These are phyloP conservation scores for Malurus elegans DNA, from an alignment of 2,113 vertebrate genomes.

Conservation along the genomic window DNA sequence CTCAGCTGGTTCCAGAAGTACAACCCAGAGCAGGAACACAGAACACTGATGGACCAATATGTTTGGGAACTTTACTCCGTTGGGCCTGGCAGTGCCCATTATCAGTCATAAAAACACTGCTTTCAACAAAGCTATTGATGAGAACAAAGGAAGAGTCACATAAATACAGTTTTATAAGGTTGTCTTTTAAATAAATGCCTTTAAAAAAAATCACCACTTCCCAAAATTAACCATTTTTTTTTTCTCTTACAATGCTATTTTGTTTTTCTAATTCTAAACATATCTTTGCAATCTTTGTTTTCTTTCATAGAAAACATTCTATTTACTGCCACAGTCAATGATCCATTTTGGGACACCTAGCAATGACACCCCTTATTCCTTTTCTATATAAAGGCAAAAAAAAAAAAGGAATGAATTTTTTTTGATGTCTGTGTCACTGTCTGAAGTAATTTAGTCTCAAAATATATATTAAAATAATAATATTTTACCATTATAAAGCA, in stretches of 20 bases:
- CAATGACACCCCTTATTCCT: background rate
- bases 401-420: background rate
- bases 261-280: background rate
- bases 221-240: background rate
- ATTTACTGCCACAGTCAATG: background rate
- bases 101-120: background rate
- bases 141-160: background rate
- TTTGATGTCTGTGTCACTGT: background rate
- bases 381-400: background rate
- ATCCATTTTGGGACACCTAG: background rate
- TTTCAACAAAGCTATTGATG: background rate
- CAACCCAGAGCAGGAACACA: background rate
- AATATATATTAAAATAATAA: background rate
- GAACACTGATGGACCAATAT: background rate
- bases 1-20: background rate
- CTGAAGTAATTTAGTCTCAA: background rate
- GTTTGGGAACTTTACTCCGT: background rate
- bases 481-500: background rate
- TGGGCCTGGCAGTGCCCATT: background rate
- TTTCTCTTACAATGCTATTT: background rate
- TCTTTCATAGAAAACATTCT: background rate
- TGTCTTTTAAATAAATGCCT: background rate
- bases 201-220: background rate
- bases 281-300: background rate
- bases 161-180: background rate